Evolutionary conservation across 2,888 invertebrate species (phyloP).

Genomic region (Pollenia labialis): DNA sequence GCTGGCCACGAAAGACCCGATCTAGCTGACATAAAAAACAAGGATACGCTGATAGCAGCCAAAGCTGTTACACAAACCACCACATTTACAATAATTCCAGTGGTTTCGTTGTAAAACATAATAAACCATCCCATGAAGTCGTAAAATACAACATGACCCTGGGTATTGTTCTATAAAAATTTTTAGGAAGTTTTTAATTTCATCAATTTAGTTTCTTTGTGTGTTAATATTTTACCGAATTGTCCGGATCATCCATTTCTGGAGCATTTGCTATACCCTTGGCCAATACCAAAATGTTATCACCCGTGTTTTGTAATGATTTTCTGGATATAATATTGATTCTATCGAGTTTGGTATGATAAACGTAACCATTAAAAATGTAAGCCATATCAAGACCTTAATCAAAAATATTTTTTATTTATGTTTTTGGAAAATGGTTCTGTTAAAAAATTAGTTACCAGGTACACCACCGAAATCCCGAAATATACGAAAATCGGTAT

Average conservation of each 20-base stretch:
- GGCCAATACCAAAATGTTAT: constrained; percentile 87
- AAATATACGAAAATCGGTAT: constrained; percentile 89
- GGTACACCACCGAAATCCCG: constrained; percentile 87
- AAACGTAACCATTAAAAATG: constrained; percentile 89
- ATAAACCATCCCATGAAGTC: constrained; percentile 89
- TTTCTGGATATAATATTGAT: constrained; percentile 87
- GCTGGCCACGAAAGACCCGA: constrained; percentile 78
- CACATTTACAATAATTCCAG: constrained; percentile 83
- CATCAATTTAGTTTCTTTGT: neutral
- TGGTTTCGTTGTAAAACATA: constrained; percentile 86
- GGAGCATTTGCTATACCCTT: constrained; percentile 84
- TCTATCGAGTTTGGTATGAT: constrained; percentile 90
- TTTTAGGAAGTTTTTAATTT: neutral
- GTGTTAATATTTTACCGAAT: constrained; percentile 75
- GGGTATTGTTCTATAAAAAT: constrained; percentile 80
- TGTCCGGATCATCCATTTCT: constrained; percentile 78
- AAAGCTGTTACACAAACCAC: constrained; percentile 83
- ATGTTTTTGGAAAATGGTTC: neutral
- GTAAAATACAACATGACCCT: constrained; percentile 87
- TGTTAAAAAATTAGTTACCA: constrained; percentile 81
- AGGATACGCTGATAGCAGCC: constrained; percentile 78
- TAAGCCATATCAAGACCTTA: constrained; percentile 91
- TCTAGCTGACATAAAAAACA: constrained; percentile 80
- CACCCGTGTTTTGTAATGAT: constrained; percentile 89
- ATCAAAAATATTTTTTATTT: neutral